These are phyloP conservation scores for Drosophila tristis DNA, from an alignment of 1,140 invertebrate genomes.

Conservation along the genomic window DNA sequence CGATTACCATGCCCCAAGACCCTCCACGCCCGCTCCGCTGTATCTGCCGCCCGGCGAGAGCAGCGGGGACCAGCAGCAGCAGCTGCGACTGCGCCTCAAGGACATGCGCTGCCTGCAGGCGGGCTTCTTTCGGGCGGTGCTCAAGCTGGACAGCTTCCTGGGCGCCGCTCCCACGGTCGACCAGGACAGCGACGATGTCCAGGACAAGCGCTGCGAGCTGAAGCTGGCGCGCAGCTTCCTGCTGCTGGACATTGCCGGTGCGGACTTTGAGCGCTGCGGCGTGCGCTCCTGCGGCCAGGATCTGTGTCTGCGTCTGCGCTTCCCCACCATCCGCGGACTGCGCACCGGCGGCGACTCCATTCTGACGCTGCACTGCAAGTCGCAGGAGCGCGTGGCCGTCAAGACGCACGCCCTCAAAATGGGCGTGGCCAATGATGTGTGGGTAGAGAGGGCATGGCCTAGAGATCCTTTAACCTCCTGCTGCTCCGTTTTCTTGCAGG, in stretches of 20 bases:
- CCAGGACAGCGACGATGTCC: constrained; percentile 54
- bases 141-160: constrained; percentile 78
- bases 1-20: constrained; percentile 61
- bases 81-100: constrained; percentile 66
- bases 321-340: constrained; percentile 87
- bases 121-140: constrained; percentile 70
- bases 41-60: constrained; percentile 59
- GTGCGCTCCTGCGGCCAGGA: constrained; percentile 81
- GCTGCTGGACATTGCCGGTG: constrained; percentile 63
- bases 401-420: constrained; percentile 85
- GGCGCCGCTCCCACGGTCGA: constrained; percentile 68
- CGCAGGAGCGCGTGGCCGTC: constrained; percentile 86
- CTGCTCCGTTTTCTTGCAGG: constrained; percentile 16
- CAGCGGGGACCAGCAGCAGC: constrained; percentile 19
- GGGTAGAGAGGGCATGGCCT: not conserved
- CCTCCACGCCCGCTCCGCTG: constrained; percentile 62
- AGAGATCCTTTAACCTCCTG: not conserved
- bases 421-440: constrained; percentile 84
- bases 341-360: constrained; percentile 87
- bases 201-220: constrained; percentile 66
- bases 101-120: constrained; percentile 78
- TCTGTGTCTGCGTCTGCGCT: constrained; percentile 87
- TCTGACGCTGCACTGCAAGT: constrained; percentile 87
- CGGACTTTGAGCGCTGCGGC: constrained; percentile 82
- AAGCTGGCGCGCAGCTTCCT: constrained; percentile 65